phyloP scores from a whole-genome alignment of 2,113 vertebrate genomes.

The Chionis minor region DNA sequence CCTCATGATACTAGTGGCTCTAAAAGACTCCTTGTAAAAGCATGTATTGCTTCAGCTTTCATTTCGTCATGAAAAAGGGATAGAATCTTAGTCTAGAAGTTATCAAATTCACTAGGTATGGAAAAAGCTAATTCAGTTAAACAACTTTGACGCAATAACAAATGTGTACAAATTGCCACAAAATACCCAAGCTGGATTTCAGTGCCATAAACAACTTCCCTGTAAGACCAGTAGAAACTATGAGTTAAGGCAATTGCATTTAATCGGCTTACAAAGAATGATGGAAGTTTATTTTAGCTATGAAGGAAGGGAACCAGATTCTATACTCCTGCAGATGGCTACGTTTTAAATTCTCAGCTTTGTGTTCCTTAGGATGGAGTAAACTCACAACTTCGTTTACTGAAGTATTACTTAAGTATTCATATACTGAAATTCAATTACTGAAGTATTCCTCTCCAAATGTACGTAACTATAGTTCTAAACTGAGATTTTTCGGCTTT shows the following conservation, averaged over 20 bases:
- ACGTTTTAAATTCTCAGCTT: neutral
- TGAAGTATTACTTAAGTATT: neutral
- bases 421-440: neutral
- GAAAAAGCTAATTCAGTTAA: neutral
- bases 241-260: neutral
- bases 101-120: neutral
- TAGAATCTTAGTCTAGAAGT: neutral
- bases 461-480: neutral
- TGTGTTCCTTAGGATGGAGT: neutral
- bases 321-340: neutral
- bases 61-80: neutral
- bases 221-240: neutral
- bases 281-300: neutral
- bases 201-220: neutral
- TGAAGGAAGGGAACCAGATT: neutral
- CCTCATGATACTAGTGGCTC: neutral
- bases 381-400: neutral
- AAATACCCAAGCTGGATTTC: neutral
- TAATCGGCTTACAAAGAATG: neutral
- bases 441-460: neutral
- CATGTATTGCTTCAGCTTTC: neutral
- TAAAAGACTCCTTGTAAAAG: neutral
- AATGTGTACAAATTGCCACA: neutral
- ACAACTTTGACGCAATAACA: neutral
- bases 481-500: neutral